Evolutionary conservation across 2,113 vertebrate genomes (phyloP).

Genomic region (Melierax canorus): DNA sequence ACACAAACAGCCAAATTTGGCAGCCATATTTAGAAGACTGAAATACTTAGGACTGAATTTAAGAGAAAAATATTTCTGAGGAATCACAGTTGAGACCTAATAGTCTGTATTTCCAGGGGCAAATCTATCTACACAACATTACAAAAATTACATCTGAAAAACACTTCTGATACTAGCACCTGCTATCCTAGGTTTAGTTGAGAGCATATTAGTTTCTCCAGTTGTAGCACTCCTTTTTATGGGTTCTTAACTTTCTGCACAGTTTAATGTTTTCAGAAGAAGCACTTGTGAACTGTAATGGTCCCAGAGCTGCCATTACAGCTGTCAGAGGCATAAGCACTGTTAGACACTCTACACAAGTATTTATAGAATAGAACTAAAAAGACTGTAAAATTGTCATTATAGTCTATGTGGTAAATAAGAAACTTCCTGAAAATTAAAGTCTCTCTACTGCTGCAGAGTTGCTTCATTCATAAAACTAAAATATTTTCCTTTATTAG

Average conservation of each 20-base stretch:
- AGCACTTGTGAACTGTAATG: neutral
- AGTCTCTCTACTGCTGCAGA: fast-evolving
- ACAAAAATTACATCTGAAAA: neutral
- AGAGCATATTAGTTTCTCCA: neutral
- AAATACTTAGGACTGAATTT: neutral
- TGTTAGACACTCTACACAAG: neutral
- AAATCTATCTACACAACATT: neutral
- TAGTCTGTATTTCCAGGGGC: neutral
- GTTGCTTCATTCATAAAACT: neutral
- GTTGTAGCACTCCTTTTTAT: neutral
- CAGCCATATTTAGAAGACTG: neutral
- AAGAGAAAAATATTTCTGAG: neutral
- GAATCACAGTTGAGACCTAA: neutral
- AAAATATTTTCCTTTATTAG: neutral
- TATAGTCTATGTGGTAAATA: neutral
- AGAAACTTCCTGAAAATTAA: neutral
- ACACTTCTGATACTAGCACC: neutral
- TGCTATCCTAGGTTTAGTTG: neutral
- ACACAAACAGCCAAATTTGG: neutral
- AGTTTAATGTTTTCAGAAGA: neutral
- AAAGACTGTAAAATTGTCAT: neutral
- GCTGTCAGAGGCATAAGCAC: neutral
- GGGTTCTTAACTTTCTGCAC: neutral
- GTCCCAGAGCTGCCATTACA: neutral
- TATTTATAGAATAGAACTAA: neutral